These are phyloP conservation scores for Antechinus flavipes DNA, from an alignment of 2,113 vertebrate species.

Conservation along the genomic window DNA sequence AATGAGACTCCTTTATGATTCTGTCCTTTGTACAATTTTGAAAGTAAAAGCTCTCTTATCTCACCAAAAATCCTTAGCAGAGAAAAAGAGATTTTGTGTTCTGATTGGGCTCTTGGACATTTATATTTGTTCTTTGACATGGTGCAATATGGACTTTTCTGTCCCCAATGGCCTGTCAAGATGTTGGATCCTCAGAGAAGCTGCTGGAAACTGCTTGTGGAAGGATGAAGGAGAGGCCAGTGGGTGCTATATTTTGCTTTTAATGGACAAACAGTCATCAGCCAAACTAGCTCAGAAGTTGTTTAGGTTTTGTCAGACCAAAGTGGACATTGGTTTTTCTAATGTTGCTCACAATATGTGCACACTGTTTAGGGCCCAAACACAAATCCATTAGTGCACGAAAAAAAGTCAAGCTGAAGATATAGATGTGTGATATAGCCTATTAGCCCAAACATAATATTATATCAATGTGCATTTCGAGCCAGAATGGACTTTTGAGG, in stretches of 20 bases:
- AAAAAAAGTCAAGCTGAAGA: background rate
- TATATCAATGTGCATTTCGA: background rate
- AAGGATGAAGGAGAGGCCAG: background rate
- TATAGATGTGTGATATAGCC: background rate
- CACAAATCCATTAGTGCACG: background rate
- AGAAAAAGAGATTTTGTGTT: background rate
- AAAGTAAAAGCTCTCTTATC: background rate
- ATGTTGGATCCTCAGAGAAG: background rate
- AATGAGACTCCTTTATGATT: background rate
- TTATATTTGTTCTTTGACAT: background rate
- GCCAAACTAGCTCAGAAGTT: background rate
- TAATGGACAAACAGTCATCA: background rate
- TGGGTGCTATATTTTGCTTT: background rate
- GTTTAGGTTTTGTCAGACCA: background rate
- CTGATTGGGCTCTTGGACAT: background rate
- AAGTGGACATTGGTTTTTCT: background rate
- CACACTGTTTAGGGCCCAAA: background rate
- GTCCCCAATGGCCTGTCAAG: background rate
- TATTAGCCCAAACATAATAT: background rate
- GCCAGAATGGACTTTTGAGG: background rate
- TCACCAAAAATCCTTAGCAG: background rate
- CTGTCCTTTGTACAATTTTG: background rate
- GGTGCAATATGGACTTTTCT: background rate
- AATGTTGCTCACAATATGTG: background rate
- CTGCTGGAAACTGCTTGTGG: background rate